A percentile compares a stretch with the other conserved stretches of the same genome.
Evolutionary conservation across 1,140 invertebrate species (phyloP).

Genomic region (Meloidogyne hapla): DNA sequence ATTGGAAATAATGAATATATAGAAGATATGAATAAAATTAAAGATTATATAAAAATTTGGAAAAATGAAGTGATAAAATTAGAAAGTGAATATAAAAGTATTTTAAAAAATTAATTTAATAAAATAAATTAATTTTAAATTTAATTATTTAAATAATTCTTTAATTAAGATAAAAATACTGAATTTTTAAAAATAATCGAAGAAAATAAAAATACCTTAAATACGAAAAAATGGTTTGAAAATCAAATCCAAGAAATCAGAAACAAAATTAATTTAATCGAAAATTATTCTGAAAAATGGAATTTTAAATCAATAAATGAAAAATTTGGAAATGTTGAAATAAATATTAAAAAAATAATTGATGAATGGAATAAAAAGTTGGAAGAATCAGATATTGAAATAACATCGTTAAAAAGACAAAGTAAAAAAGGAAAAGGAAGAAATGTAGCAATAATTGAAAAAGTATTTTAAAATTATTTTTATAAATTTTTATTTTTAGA

Average conservation of each 20-base stretch:
- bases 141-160: too few species aligned
- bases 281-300: background rate
- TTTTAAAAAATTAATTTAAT: too few species aligned
- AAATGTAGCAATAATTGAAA: background rate
- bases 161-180: background rate
- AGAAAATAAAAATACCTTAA: background rate
- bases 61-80: background rate
- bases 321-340: background rate
- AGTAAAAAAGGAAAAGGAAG: background rate
- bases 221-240: background rate
- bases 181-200: background rate
- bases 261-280: background rate
- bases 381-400: background rate
- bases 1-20: background rate
- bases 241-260: background rate
- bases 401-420: background rate
- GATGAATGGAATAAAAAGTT: background rate
- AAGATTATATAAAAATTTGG: background rate
- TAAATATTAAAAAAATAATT: background rate
- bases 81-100: background rate
- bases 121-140: background rate
- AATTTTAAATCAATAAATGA: conserved; percentile 3
- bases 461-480: too few species aligned
- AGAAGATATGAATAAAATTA: background rate
- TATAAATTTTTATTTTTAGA: too few species aligned